phyloP scores from a whole-genome alignment of 2,888 invertebrate genomes.

The Anorthoa munda region DNA sequence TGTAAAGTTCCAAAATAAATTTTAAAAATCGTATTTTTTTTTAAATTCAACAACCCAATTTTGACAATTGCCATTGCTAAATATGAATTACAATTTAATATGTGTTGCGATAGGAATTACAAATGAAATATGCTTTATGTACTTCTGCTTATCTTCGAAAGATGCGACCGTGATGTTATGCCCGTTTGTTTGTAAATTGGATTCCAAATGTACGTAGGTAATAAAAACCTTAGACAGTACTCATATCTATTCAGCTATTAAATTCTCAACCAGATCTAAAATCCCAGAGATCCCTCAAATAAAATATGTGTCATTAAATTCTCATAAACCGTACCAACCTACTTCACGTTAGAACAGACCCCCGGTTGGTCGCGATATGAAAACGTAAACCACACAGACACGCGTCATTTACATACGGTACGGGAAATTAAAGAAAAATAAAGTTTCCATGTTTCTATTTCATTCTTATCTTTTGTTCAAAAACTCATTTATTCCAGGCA shows the following conservation, averaged over 20 bases:
- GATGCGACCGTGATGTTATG: too few species aligned
- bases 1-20: too few species aligned
- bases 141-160: too few species aligned
- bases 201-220: too few species aligned
- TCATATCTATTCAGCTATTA: background rate
- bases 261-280: slow-evolving; percentile 4
- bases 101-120: too few species aligned
- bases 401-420: slow-evolving; percentile 14
- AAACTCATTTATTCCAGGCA: too few species aligned
- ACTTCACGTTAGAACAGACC: background rate
- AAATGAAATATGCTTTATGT: too few species aligned
- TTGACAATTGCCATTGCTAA: too few species aligned
- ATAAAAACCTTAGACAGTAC: background rate
- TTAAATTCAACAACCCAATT: too few species aligned
- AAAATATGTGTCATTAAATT: slow-evolving; percentile 30
- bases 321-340: slow-evolving; percentile 15
- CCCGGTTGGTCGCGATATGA: slow-evolving; percentile 4
- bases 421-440: slow-evolving; percentile 5
- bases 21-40: too few species aligned
- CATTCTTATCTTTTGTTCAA: background rate
- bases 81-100: too few species aligned
- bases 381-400: slow-evolving; percentile 7
- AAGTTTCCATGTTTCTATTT: background rate
- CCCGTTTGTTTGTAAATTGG: too few species aligned
- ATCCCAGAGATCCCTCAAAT: background rate